A percentile compares a stretch with the other conserved stretches of the same genome.
phyloP scores from a whole-genome alignment of 1,140 invertebrate genomes.

The Popillia japonica region DNA sequence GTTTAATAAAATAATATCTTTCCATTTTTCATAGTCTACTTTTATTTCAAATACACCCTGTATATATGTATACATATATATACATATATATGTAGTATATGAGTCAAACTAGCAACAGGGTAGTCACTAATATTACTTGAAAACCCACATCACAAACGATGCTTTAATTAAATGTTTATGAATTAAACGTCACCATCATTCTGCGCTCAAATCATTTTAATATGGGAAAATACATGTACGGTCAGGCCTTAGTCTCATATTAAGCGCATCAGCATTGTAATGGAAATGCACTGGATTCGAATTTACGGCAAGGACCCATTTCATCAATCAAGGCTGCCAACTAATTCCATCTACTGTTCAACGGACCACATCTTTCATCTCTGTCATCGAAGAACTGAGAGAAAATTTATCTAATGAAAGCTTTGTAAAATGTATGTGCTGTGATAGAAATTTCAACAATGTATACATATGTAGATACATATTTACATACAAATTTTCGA shows the following conservation, averaged over 20 bases:
- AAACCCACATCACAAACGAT: neutral
- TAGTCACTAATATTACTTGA: neutral
- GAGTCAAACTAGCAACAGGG: too few relatives aligned
- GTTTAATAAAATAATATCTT: too few relatives aligned
- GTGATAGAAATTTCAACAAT: too few relatives aligned
- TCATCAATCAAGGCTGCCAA: constrained; percentile 43
- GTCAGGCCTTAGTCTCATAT: neutral
- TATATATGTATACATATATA: too few relatives aligned
- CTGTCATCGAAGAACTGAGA: neutral
- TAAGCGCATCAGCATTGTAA: neutral
- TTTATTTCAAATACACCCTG: too few relatives aligned
- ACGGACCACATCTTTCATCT: neutral
- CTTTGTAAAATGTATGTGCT: too few relatives aligned
- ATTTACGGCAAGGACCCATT: constrained; percentile 25
- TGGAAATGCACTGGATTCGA: constrained; percentile 24
- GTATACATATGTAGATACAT: too few relatives aligned
- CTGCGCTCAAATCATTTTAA: neutral
- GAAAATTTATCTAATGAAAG: too few relatives aligned
- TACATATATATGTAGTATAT: too few relatives aligned
- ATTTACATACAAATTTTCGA: too few relatives aligned
- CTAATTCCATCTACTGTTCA: constrained; percentile 36
- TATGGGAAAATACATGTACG: neutral
- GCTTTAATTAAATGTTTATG: neutral
- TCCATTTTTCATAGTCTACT: too few relatives aligned
- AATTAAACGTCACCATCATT: neutral